Conservation (phyloP, 2,888 invertebrate genomes). For the Micoletzkya japonica region DNA sequence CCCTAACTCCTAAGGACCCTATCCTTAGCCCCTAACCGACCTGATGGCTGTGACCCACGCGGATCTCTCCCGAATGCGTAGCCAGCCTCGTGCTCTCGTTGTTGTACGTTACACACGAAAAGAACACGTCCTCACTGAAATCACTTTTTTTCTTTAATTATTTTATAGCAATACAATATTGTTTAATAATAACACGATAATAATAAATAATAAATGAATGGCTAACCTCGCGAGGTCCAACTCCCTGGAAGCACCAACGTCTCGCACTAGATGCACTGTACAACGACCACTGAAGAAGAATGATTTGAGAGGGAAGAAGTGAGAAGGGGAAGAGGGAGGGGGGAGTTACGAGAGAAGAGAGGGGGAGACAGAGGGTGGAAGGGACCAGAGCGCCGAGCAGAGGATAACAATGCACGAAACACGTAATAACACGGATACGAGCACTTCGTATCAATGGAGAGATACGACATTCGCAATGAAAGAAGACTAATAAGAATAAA, state of each 20-base stretch:
- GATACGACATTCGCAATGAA: not conserved
- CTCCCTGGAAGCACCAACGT: conserved; percentile 4
- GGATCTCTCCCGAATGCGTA: conserved; percentile 70
- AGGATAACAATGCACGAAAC: too few relatives aligned
- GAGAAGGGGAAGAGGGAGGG: not conserved
- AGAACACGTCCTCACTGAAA: conserved; percentile 6
- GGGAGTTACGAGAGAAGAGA: not conserved
- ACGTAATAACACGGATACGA: not conserved
- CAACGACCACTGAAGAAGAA: conserved; percentile 6
- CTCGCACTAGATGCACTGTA: not conserved
- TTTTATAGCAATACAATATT: not conserved
- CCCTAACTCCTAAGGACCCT: not conserved
- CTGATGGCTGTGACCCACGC: conserved; percentile 72
- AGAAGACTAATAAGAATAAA: not conserved
- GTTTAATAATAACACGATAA: not conserved
- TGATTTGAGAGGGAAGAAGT: not conserved
- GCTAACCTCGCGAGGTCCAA: not conserved
- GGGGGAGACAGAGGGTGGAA: not conserved
- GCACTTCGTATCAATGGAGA: conserved; percentile 2
- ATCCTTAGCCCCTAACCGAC: conserved; percentile 44
- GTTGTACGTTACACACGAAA: conserved; percentile 12
- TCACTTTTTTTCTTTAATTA: not conserved
- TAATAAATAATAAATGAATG: not conserved
- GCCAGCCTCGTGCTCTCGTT: conserved; percentile 70
- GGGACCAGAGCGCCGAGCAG: too few relatives aligned